Evolutionary conservation across 2,113 vertebrate species (phyloP).

Genomic region (Stictonetta naevosa): DNA sequence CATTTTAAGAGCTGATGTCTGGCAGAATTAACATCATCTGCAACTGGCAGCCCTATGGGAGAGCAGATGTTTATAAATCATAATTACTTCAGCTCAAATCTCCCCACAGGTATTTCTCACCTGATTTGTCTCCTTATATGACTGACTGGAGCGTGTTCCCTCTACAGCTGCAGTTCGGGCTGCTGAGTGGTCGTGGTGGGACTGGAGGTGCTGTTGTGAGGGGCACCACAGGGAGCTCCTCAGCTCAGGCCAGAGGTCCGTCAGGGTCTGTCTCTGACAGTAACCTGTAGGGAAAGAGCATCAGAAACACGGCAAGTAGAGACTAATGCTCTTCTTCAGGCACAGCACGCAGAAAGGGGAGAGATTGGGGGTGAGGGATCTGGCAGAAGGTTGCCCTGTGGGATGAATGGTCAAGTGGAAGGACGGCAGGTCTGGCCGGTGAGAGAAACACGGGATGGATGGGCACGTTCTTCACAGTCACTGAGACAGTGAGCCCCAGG

Average conservation of each 20-base stretch:
- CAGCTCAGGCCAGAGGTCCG: not conserved
- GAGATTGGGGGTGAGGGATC: not conserved
- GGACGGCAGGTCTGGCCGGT: too few relatives aligned
- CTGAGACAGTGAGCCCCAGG: not conserved
- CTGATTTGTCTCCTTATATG: rapidly evolving
- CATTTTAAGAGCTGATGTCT: not conserved
- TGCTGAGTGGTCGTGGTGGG: not conserved
- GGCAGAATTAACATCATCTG: not conserved
- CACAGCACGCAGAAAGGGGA: not conserved
- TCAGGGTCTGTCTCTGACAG: not conserved
- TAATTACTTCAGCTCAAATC: not conserved
- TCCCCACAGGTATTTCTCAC: not conserved
- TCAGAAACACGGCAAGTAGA: rapidly evolving
- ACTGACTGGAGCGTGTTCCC: not conserved
- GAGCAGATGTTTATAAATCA: not conserved
- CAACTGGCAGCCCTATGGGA: not conserved
- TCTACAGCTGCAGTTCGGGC: not conserved
- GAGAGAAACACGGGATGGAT: not conserved
- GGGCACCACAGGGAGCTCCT: not conserved
- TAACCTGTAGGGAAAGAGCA: not conserved
- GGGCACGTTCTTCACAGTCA: not conserved
- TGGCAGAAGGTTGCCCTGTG: not conserved
- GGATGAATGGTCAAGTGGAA: not conserved
- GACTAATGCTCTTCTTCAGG: not conserved
- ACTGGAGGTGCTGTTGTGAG: not conserved